Base-by-base conservation (phyloP, 2,797 vertebrate genomes). In the Clarias fuscus region DNA sequence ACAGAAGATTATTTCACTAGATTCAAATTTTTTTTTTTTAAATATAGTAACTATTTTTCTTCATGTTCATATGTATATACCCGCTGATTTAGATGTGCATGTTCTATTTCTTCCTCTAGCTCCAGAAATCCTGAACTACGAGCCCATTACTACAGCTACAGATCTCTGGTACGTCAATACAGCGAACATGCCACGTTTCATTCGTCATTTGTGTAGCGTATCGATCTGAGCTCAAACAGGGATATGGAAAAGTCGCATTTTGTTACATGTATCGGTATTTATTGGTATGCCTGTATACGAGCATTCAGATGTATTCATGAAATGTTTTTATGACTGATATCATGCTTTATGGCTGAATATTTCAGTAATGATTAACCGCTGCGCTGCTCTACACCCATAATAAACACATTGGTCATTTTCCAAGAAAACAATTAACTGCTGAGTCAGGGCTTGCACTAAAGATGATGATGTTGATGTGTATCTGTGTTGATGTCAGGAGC, bases 71-170 rank as follows among this genome's bases (percentile, higher is more conserved):
- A 8, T 71, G 61, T 18, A 4, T 70, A 24, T 72, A 7, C 62
- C 75, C n/a, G 4, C 17, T 78, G 7, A 62, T 71, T 33, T n/a
- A 56, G 0, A 27, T 48, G 7, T 15, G 10, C 7, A 14, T 85
- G 68, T 40, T 22, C 72, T 61, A 2, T 76, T 84, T 88, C 89
- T 37, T 87, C 65, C 73, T 89, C 72, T 90, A 99, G 98, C 98
- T 91, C 98, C 98, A 89, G 98, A 99, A 95, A 96, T 99, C 87
- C 94, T 99, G 84, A 98, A 98, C 90, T 99, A 99, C 30, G 98
- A 99, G 91, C 98, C 98, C 5, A 98, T 99, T 93, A 98, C 97
- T 62, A 99, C 97, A 77, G 96, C 97, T 17, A 96, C 97, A 67
- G 98, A 99, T 92, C 95, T 99, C 86, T 99, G 98, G 98, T 99